A percentile compares a stretch with the other conserved stretches of the same genome.
phyloP scores from a whole-genome alignment of 2,888 invertebrate species.

The Philhelius pedissequus region DNA sequence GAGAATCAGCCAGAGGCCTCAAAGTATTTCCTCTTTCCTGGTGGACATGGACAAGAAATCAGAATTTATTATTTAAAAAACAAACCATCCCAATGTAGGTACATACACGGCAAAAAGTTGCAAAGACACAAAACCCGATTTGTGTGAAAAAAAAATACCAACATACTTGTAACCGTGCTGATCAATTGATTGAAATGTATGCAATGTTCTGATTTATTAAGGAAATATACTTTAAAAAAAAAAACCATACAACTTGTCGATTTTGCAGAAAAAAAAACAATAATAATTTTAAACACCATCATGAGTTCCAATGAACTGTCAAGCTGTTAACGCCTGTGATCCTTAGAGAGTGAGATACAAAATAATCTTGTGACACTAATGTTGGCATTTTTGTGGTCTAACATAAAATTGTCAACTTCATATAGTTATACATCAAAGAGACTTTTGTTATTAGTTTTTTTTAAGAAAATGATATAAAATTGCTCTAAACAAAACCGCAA shows the following conservation, averaged over 20 bases:
- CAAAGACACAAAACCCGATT: conserved; percentile 51
- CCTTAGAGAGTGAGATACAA: neutral
- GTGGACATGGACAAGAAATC: neutral
- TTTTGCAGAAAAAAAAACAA: neutral
- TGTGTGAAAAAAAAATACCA: conserved; percentile 44
- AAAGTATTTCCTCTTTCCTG: conserved; percentile 11
- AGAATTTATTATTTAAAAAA: neutral
- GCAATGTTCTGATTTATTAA: conserved; percentile 54
- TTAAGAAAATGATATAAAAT: neutral
- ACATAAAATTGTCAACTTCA: conserved; percentile 53
- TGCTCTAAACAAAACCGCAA: conserved; percentile 20
- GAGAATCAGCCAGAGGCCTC: conserved; percentile 23
- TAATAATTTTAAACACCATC: neutral
- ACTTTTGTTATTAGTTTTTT: neutral
- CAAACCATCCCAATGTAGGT: neutral
- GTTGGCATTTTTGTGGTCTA: conserved; percentile 37
- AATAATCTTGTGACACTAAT: neutral
- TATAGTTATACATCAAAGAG: conserved; percentile 11
- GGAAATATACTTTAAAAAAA: conserved; percentile 40
- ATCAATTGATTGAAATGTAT: conserved; percentile 55
- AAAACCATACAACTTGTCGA: conserved; percentile 40
- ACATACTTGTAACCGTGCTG: conserved; percentile 19
- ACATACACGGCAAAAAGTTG: conserved; percentile 29
- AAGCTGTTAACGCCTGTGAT: conserved; percentile 19
- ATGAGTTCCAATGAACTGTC: conserved; percentile 43